Evolutionary conservation across 2,797 vertebrate genomes (phyloP).

Genomic region (Tokudaia tokunoshimensis): DNA sequence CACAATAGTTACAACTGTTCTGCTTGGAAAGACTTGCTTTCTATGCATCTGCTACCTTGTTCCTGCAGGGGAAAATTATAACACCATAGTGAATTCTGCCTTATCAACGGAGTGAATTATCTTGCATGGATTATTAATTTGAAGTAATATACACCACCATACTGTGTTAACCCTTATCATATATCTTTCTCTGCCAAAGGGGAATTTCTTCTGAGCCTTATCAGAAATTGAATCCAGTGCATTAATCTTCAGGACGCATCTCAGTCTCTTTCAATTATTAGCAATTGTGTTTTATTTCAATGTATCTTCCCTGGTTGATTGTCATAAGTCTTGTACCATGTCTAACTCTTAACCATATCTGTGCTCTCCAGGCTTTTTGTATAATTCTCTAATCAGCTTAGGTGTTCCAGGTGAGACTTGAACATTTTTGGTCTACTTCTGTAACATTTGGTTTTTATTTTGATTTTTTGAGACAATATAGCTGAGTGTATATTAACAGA

Average conservation of each 20-base stretch:
- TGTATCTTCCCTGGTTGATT: neutral
- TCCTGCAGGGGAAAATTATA: neutral
- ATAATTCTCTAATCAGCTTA: neutral
- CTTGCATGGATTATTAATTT: constrained; percentile 19
- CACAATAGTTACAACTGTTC: neutral
- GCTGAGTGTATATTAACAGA: neutral
- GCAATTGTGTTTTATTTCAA: neutral
- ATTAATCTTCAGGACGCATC: neutral
- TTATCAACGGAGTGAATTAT: constrained; percentile 40
- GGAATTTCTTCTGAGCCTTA: neutral
- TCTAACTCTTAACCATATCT: neutral
- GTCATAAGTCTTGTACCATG: neutral
- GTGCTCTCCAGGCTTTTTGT: neutral
- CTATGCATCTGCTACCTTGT: neutral
- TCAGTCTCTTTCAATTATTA: neutral
- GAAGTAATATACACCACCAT: constrained; percentile 16
- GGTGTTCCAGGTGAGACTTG: neutral
- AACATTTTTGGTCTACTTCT: neutral
- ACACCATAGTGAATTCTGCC: neutral
- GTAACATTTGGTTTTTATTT: neutral
- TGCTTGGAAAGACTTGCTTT: neutral
- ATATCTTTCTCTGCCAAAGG: neutral
- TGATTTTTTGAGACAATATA: constrained; percentile 6
- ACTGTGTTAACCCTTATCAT: neutral
- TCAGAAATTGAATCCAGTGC: neutral